Evolutionary conservation across 2,888 invertebrate species (phyloP).

Genomic region (Drosophila aldrichi): DNA sequence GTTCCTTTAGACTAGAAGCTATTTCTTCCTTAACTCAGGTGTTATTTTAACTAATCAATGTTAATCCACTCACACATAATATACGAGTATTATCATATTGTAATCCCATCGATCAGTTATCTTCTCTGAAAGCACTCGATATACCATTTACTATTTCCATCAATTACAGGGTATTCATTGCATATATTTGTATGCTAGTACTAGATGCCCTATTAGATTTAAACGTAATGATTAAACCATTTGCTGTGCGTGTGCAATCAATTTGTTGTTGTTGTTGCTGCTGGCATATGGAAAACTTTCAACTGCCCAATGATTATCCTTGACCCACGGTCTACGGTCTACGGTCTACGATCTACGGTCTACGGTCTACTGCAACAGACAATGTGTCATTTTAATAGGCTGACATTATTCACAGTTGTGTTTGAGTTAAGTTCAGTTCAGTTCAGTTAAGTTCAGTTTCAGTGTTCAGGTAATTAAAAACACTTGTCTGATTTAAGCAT

Average conservation of each 20-base stretch:
- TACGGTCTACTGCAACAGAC: slow-evolving; percentile 27
- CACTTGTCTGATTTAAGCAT: slow-evolving; percentile 24
- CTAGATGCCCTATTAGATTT: slow-evolving; percentile 66
- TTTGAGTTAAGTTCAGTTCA: slow-evolving; percentile 4
- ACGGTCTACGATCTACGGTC: slow-evolving; percentile 28
- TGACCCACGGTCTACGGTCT: slow-evolving; percentile 56
- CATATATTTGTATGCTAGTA: slow-evolving; percentile 25
- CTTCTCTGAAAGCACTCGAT: background rate
- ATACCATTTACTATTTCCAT: background rate
- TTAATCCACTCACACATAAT: background rate
- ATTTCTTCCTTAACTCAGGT: background rate
- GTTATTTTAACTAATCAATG: background rate
- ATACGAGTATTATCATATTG: background rate
- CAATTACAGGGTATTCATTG: slow-evolving; percentile 3
- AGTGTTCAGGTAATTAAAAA: slow-evolving; percentile 25
- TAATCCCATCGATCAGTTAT: no score
- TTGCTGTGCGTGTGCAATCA: slow-evolving; percentile 50
- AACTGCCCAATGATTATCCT: slow-evolving; percentile 65
- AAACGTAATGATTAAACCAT: slow-evolving; percentile 76
- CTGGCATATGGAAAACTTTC: slow-evolving; percentile 57
- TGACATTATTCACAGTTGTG: slow-evolving; percentile 39
- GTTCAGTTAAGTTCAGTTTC: slow-evolving; percentile 1
- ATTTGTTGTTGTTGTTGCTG: slow-evolving; percentile 26
- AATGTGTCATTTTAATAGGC: slow-evolving; percentile 61
- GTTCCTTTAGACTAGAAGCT: background rate